Evolutionary conservation across 2,113 vertebrate species (phyloP), one percentile per base, ranked within the genome.

Genomic region (Cisticola juncidis): DNA sequence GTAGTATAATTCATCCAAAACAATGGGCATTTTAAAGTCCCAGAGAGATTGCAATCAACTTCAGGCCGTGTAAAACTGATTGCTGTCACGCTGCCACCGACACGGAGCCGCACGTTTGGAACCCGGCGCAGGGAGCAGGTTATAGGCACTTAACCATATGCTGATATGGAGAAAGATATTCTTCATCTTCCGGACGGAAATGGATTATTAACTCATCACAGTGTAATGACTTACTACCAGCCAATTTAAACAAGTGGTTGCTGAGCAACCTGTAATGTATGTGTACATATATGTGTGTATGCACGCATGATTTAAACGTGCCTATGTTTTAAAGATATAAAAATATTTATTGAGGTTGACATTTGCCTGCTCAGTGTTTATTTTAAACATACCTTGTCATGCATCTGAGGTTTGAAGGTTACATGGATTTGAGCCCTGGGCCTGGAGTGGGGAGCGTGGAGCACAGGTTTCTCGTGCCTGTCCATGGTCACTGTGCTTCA

Each of bases 1-100:
- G 69, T 94, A 91, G 90, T 88, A 93, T 97, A 96, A 97, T 93
- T 96, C 95, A 96, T 81, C 92, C 95, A 95, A 97, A 96, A 96
- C 95, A 96, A 94, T 65, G 88, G 90, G 88, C 82, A 86, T 94
- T 95, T 96, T 88, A 71, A 93, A 96, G 90, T 96, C 92, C 76
- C 77, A 18, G 92, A 81, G 95, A 96, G 95, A 96, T 95, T 95
- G 88, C 96, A 97, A 94, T 96, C 96, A 97, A 91, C 88, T 88
- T 92, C 0, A 9, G 88, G 88, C 64, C 4, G 8, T 86, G 88
- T 77, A 90, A 60, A 88, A 65, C 80, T 96, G 96, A 97, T 97
- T 96, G 93, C 90, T 92, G 82, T 94, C 92, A 48, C 2, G 21
- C 81, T 54, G 87, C 81, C 58, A 25, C 86, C 3, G 2, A 31